phyloP scores from a whole-genome alignment of 2,888 invertebrate species.

The Mimas tiliae region DNA sequence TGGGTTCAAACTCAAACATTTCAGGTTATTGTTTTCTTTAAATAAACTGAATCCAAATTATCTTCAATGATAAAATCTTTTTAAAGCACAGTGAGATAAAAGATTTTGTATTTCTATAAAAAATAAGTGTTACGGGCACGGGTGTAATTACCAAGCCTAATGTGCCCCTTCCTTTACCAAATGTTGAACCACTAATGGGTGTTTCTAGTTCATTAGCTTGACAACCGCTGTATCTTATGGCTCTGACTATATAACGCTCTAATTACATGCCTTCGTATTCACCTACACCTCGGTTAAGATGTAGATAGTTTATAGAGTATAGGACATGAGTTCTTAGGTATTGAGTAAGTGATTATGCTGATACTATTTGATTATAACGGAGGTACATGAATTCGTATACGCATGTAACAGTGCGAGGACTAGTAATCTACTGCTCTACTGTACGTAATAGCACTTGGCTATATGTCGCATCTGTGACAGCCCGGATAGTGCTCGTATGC shows the following conservation, averaged over 20 bases:
- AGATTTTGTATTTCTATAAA: background rate
- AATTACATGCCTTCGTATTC: slow-evolving; percentile 42
- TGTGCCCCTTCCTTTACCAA: slow-evolving; percentile 35
- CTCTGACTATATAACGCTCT: slow-evolving; percentile 45
- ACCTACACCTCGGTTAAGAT: slow-evolving; percentile 11
- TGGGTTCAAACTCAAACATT: too few relatives aligned
- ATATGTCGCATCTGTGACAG: too few relatives aligned
- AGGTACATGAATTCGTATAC: too few relatives aligned
- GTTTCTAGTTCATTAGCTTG: slow-evolving; percentile 57
- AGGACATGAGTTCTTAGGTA: background rate
- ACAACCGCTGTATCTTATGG: slow-evolving; percentile 51
- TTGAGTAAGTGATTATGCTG: too few relatives aligned
- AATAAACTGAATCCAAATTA: too few relatives aligned
- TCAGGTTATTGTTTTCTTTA: too few relatives aligned
- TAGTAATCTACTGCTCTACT: too few relatives aligned
- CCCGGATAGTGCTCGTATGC: too few relatives aligned
- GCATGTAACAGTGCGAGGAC: too few relatives aligned
- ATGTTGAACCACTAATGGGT: slow-evolving; percentile 51
- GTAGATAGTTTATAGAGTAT: background rate
- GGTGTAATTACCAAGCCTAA: slow-evolving; percentile 22
- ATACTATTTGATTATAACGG: too few relatives aligned
- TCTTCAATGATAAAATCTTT: too few relatives aligned
- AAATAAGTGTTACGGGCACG: slow-evolving; percentile 2
- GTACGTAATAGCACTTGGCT: too few relatives aligned
- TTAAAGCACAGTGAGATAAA: background rate